Evolutionary conservation across 2,113 vertebrate species (phyloP).

Genomic region (Genyomyrus donnyi): DNA sequence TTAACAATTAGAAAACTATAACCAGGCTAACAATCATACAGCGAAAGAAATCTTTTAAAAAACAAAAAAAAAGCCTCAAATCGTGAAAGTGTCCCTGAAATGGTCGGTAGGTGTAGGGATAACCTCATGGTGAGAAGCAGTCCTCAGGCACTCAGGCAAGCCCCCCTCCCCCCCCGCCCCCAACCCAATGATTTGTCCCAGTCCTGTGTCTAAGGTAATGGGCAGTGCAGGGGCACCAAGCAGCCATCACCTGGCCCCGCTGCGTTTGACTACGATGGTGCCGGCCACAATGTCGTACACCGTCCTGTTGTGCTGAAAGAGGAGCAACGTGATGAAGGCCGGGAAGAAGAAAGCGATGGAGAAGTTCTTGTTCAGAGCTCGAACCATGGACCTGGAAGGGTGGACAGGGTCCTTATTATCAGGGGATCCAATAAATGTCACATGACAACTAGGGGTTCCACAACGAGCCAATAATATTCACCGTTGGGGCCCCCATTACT

Average conservation of each 20-base stretch:
- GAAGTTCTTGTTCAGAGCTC: slow-evolving; percentile 95
- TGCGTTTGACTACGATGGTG: slow-evolving; percentile 87
- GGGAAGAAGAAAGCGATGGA: slow-evolving; percentile 94
- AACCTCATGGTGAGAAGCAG: neutral
- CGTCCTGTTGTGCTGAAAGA: slow-evolving; percentile 94
- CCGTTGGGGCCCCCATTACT: slow-evolving; percentile 47
- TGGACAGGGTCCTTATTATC: neutral
- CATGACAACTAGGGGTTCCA: neutral
- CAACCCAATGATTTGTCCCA: neutral
- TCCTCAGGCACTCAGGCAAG: slow-evolving; percentile 2
- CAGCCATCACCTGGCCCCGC: slow-evolving; percentile 69
- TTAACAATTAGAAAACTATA: neutral
- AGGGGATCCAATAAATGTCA: neutral
- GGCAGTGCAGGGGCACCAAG: neutral
- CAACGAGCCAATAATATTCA: neutral
- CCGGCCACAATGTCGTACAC: slow-evolving; percentile 92
- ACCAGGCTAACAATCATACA: neutral
- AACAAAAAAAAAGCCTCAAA: neutral
- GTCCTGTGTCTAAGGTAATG: neutral
- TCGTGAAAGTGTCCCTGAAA: neutral
- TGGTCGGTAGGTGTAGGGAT: neutral
- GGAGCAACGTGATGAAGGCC: slow-evolving; percentile 88
- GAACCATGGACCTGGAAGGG: slow-evolving; percentile 73
- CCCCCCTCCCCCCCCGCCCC: neutral
- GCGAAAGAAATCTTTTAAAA: neutral